Conservation (phyloP, 2,113 vertebrate species). For the Callipepla californica region DNA sequence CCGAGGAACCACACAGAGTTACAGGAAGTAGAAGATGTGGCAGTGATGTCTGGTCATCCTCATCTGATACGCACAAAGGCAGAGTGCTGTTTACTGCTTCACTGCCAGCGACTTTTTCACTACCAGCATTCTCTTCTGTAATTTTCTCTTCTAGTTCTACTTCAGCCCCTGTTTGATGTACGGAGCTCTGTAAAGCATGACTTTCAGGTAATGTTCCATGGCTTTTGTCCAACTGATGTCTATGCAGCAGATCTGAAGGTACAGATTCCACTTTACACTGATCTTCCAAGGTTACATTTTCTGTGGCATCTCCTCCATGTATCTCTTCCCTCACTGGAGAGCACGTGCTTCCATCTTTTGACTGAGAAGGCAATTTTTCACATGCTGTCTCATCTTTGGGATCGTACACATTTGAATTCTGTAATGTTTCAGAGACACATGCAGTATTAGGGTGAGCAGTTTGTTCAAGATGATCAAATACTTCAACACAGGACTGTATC, state of each 20-base stretch:
- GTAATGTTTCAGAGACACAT: slow-evolving; percentile 8
- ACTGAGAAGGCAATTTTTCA: slow-evolving; percentile 29
- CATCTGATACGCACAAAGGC: background rate
- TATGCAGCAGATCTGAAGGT: slow-evolving; percentile 39
- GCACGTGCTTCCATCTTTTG: background rate
- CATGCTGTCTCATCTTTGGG: slow-evolving; percentile 47
- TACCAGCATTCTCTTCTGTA: slow-evolving; percentile 5
- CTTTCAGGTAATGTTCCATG: slow-evolving; percentile 13
- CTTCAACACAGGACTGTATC: background rate
- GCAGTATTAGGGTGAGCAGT: background rate
- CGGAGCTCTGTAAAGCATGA: slow-evolving; percentile 15
- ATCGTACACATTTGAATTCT: background rate
- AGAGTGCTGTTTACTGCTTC: slow-evolving; percentile 18
- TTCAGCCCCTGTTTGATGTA: slow-evolving; percentile 11
- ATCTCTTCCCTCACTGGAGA: background rate
- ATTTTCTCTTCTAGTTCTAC: slow-evolving; percentile 17
- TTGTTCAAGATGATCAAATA: slow-evolving; percentile 12
- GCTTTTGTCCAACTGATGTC: background rate
- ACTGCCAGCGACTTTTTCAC: slow-evolving; percentile 3
- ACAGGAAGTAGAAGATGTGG: slow-evolving; percentile 83
- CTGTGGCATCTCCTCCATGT: background rate
- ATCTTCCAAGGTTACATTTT: background rate
- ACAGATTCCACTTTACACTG: background rate
- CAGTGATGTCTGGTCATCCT: slow-evolving; percentile 62
- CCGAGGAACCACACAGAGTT: slow-evolving; percentile 80